Percentiles rank a stretch among this genome's conserved stretches.
Conservation (phyloP, 2,888 invertebrate genomes). For the Dicycla oo region DNA sequence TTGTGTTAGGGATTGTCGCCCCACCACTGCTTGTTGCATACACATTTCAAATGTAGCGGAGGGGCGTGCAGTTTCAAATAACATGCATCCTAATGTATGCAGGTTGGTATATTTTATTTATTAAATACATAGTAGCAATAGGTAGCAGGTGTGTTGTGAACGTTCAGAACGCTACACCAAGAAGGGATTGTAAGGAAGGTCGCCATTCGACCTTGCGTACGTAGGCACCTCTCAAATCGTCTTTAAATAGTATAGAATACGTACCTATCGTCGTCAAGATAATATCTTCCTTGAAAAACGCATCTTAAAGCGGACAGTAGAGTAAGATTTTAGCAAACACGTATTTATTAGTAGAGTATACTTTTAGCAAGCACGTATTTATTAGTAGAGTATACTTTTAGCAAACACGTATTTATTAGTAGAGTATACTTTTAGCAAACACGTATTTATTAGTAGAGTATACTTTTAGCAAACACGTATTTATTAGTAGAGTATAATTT, state of each 20-base stretch:
- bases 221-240: constrained; percentile 9
- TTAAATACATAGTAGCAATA: no score
- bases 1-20: no score
- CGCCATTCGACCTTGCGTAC: constrained; percentile 1
- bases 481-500: neutral
- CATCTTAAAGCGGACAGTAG: no score
- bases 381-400: neutral
- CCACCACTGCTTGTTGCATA: no score
- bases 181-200: constrained; percentile 14
- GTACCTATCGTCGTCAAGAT: neutral
- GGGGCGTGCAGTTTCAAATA: no score
- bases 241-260: neutral
- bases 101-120: no score
- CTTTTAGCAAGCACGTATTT: no score
- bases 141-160: no score
- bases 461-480: no score
- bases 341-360: neutral
- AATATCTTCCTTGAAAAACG: neutral
- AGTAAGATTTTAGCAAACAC: no score
- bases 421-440: neutral
- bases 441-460: neutral
- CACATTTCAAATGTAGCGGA: no score
- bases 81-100: no score
- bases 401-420: neutral
- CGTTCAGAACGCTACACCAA: neutral